These are phyloP conservation scores for Felis chaus DNA, from an alignment of 2,113 vertebrate genomes.

Conservation along the genomic window DNA sequence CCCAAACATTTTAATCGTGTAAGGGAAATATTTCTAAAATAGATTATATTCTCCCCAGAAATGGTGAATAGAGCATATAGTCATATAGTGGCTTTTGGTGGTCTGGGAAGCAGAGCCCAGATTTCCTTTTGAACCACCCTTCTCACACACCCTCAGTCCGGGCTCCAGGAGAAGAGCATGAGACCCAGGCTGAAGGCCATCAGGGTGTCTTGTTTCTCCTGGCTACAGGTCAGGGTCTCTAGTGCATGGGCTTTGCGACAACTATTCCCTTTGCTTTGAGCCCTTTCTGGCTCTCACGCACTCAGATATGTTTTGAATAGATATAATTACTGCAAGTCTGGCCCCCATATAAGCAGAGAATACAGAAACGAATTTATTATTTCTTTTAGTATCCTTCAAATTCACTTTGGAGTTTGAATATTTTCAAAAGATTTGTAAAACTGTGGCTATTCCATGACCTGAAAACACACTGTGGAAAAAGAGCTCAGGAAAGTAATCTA, in stretches of 20 bases:
- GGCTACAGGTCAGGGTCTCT: not conserved
- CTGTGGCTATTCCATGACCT: not conserved
- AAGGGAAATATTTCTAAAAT: not conserved
- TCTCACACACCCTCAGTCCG: not conserved
- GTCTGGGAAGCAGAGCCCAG: not conserved
- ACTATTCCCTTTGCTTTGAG: not conserved
- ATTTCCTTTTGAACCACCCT: not conserved
- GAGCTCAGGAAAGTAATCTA: constrained; percentile 51
- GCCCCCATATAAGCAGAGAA: not conserved
- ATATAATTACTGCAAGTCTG: not conserved
- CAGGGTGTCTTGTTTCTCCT: not conserved
- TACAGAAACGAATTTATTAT: not conserved
- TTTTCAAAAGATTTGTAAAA: constrained; percentile 33
- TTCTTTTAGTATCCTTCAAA: not conserved
- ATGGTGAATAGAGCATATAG: not conserved
- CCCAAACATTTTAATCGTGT: not conserved
- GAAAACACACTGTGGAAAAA: not conserved
- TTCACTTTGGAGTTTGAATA: constrained; percentile 36
- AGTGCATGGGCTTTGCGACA: not conserved
- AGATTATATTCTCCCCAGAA: not conserved
- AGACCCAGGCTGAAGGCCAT: not conserved
- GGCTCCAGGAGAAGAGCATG: not conserved
- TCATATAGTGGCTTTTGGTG: not conserved
- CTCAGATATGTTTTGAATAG: constrained; percentile 3
- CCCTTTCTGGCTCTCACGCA: not conserved